Evolutionary conservation across 2,113 vertebrate genomes (phyloP), one percentile per base, ranked within the genome.

Genomic region (Mustela nigripes): DNA sequence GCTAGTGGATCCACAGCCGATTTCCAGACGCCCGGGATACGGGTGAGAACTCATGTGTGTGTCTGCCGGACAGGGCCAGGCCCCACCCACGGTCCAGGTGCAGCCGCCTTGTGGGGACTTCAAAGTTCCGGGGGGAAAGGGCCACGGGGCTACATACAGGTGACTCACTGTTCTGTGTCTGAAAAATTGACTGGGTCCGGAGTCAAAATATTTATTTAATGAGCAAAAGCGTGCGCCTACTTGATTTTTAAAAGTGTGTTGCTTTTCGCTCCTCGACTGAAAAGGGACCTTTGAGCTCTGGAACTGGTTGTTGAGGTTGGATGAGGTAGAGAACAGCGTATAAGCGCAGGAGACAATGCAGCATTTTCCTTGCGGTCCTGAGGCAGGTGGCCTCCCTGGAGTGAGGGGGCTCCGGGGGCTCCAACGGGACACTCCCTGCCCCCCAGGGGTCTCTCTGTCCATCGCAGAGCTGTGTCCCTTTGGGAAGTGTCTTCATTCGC

Each of bases 131-230:
- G 78, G 89, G 89, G 71, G 79, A 92, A 71, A 69, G 95, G 85
- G 53, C 69, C 60, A 16, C 16, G 18, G 71, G 53, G 62, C 58
- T 45, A 48, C 96, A 97, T 33, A 74, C 14, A 56, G 71, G 94
- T 90, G 96, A 95, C 87, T 83, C 76, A 82, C 94, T 95, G 91
- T 88, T 78, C 36, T 1, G 3, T 1, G 3, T 86, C 94, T 86
- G 53, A 71, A 79, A 91, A 81, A 93, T 85, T 82, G 84, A 78
- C 74, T 9, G 45, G 85, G 79, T 93, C 82, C 97, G 97, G 97
- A 96, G 94, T 78, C 84, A 97, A 95, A 91, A 48, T 69, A 31
- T 89, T 73, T 97, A 89, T 97, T 96, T 90, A 97, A 84, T 50
- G 78, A 94, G 91, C 65, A 88, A 83, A 97, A 96, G 83, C 71